Base-by-base conservation (phyloP, 2,797 vertebrate genomes). In the Margarornis squamiger region DNA sequence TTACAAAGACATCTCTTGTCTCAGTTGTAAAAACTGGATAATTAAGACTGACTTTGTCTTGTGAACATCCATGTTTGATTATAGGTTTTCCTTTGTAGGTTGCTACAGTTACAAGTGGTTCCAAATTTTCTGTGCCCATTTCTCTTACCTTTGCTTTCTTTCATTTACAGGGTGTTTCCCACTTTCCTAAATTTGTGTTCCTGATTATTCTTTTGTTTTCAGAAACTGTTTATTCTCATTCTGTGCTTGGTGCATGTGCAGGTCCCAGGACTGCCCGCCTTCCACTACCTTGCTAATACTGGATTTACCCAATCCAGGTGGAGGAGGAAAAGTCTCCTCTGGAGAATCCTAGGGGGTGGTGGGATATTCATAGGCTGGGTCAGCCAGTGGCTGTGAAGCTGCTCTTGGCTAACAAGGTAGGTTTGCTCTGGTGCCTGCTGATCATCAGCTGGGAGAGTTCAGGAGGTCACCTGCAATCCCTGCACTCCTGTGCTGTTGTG, bases 381-480 rank as follows among this genome's bases (percentile, higher is more conserved):
- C 59, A 66, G 34, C 23, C 45, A 36, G 57, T 45, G 57, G 21
- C 77, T 63, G 0, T 14, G 48, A 49, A 65, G 24, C n/a, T 67
- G 39, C n/a, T 63, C 41, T 57, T 27, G 45, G 59, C 29, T 93
- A 72, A 86, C 29, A 39, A 4, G 8, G 11, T 70, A 23, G 13
- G 30, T 48, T 65, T 52, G 19, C 54, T 76, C 14, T 43, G 48
- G 74, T 27, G 49, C 65, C 73, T 93, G 90, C 59, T 88, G 67
- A 49, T 67, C 5, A 5, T 74, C 63, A 77, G 49, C 41, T 23
- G 78, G 62, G 59, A 65, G 58, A 68, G 76, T 91, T 72, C 77
- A 83, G 52, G 54, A 88, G 79, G 72, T 95, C 88, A 81, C 62
- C 65, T 92, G 73, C 63, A 85, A 81, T 88, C 79, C 86, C 39